Percentiles rank a stretch among this genome's conserved stretches.
Conservation (phyloP, 2,113 vertebrate genomes). For the Pseudopodoces humilis region DNA sequence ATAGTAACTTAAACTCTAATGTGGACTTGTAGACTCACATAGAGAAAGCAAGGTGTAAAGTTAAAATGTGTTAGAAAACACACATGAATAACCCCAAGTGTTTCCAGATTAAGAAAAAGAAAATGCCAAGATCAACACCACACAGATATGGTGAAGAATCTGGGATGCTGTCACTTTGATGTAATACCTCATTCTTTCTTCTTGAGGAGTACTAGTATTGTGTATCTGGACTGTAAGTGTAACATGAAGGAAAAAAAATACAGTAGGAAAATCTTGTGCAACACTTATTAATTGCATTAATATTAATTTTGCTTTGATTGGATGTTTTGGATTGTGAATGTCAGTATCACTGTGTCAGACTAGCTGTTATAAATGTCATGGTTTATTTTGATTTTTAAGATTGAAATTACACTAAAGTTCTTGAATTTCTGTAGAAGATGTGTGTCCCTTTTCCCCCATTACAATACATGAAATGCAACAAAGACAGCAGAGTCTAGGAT, state of each 20-base stretch:
- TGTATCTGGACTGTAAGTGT: neutral
- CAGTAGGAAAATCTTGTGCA: neutral
- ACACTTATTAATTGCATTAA: neutral
- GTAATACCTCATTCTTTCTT: neutral
- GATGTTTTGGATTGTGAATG: neutral
- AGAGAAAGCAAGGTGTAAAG: neutral
- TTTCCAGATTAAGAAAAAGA: neutral
- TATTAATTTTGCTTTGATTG: neutral
- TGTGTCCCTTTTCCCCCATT: fast-evolving
- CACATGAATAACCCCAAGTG: neutral
- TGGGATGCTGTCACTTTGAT: neutral
- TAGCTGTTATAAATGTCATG: neutral
- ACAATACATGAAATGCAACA: neutral
- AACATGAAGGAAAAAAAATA: neutral
- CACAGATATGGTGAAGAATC: neutral
- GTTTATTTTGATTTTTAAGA: neutral
- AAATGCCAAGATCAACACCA: neutral
- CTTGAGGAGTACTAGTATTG: neutral
- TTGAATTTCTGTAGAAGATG: neutral
- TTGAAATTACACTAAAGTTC: neutral
- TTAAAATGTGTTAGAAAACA: neutral
- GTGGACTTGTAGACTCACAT: neutral
- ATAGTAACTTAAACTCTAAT: neutral
- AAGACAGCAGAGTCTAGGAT: neutral
- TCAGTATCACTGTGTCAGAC: neutral